A percentile compares a stretch with the other conserved stretches of the same genome.
phyloP scores from a whole-genome alignment of 35 echinoderm and acorn worm species.

The Apostichopus parvimensis region DNA sequence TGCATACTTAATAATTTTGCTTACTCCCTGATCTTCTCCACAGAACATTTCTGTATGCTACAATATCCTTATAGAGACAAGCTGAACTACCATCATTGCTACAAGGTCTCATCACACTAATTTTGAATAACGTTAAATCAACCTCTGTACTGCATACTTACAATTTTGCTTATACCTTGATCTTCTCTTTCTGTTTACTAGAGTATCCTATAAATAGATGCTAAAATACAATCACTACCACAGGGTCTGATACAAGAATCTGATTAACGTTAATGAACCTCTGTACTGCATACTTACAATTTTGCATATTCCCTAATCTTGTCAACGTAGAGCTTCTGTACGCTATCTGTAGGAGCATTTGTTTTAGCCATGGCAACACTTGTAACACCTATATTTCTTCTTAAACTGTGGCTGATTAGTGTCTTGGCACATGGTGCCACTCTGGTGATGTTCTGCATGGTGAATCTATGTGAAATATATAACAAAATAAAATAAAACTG shows the following conservation, averaged over 20 bases:
- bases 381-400: conserved; percentile 71
- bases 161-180: conserved; percentile 92
- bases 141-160: conserved; percentile 44
- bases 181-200: conserved; percentile 78
- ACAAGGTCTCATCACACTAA: too few species aligned
- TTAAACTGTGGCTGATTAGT: conserved; percentile 50
- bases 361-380: conserved; percentile 65
- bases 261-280: neutral
- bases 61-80: neutral
- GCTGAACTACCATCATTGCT: too few species aligned
- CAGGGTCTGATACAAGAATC: neutral
- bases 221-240: neutral
- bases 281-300: conserved; percentile 60
- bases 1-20: conserved; percentile 78
- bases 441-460: conserved; percentile 68
- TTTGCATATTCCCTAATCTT: conserved; percentile 97
- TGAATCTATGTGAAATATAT: neutral
- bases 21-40: conserved; percentile 95
- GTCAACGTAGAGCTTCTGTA: conserved; percentile 92
- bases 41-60: conserved; percentile 80
- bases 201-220: too few species aligned
- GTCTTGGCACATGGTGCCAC: conserved; percentile 54
- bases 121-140: neutral
- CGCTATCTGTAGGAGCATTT: conserved; percentile 60
- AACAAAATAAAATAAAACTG: neutral